These are phyloP conservation scores for Phortica okadai DNA, from an alignment of 2,888 invertebrate species.

Conservation along the genomic window DNA sequence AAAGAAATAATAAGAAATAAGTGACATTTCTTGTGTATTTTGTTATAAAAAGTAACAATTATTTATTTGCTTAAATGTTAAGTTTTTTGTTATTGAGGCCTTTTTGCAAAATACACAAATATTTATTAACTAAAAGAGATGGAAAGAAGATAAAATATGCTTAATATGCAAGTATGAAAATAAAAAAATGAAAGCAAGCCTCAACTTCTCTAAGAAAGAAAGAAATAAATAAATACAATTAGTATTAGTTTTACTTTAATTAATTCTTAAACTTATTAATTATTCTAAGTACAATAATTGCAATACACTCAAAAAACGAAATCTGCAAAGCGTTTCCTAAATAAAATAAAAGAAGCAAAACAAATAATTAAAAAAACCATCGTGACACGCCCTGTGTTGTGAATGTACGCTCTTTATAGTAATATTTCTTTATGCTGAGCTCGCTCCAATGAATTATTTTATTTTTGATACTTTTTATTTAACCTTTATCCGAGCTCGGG, in stretches of 20 bases:
- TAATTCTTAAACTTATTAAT: slow-evolving; percentile 7
- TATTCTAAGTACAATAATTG: neutral
- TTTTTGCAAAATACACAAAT: slow-evolving; percentile 51
- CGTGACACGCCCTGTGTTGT: too few species aligned
- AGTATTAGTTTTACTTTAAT: slow-evolving; percentile 10
- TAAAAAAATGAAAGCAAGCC: slow-evolving; percentile 47
- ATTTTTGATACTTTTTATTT: too few species aligned
- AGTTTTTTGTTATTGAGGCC: slow-evolving; percentile 63
- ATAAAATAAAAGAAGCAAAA: neutral
- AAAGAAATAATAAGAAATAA: slow-evolving; percentile 1
- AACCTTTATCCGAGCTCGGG: too few species aligned
- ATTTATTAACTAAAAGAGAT: neutral
- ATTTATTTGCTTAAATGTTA: slow-evolving; percentile 28
- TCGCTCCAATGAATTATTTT: too few species aligned
- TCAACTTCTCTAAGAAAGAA: slow-evolving; percentile 50
- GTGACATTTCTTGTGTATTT: slow-evolving; percentile 26
- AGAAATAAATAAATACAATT: slow-evolving; percentile 27
- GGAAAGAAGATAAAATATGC: slow-evolving; percentile 14
- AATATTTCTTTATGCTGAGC: too few species aligned
- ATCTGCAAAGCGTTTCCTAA: neutral
- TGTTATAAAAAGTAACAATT: slow-evolving; percentile 9
- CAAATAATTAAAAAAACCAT: neutral
- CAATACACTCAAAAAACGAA: neutral
- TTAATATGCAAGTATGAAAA: slow-evolving; percentile 20
- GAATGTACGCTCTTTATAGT: too few species aligned